phyloP scores from a whole-genome alignment of 2,888 invertebrate genomes.

The Chloroclysta siterata region DNA sequence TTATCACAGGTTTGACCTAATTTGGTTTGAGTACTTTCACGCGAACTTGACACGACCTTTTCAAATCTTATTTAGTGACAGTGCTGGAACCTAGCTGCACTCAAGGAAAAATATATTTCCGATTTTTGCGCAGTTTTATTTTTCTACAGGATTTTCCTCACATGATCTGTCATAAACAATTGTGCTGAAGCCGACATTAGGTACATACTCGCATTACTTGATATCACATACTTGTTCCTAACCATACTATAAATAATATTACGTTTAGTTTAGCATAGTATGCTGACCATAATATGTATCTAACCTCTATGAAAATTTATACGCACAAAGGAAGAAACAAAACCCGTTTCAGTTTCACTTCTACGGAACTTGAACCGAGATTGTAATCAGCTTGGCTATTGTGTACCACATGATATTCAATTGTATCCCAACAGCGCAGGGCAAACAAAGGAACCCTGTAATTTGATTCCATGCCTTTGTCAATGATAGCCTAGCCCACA shows the following conservation, averaged over 20 bases:
- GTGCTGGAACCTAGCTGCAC: too few relatives aligned
- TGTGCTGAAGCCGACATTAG: too few relatives aligned
- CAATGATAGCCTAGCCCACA: too few relatives aligned
- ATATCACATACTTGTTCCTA: too few relatives aligned
- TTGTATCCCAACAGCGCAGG: not conserved
- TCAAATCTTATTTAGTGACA: slow-evolving; percentile 6
- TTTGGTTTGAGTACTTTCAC: slow-evolving; percentile 45
- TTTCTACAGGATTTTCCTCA: too few relatives aligned
- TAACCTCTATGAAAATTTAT: too few relatives aligned
- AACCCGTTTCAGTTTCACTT: not conserved
- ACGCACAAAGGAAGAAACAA: not conserved
- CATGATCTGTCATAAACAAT: too few relatives aligned
- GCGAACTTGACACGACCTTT: slow-evolving; percentile 56
- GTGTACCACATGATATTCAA: not conserved
- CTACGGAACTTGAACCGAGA: not conserved
- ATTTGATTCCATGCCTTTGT: slow-evolving; percentile 5
- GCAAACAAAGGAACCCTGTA: slow-evolving; percentile 7
- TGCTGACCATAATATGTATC: too few relatives aligned
- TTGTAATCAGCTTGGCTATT: slow-evolving; percentile 1
- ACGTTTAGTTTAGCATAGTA: too few relatives aligned
- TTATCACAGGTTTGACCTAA: slow-evolving; percentile 37
- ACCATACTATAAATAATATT: too few relatives aligned
- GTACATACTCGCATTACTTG: too few relatives aligned
- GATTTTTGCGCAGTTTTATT: not conserved
- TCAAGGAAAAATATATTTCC: too few relatives aligned